A percentile compares a stretch with the other conserved stretches of the same genome.
phyloP scores from a whole-genome alignment of 1,140 invertebrate species.

The Pogonomyrmex californicus region DNA sequence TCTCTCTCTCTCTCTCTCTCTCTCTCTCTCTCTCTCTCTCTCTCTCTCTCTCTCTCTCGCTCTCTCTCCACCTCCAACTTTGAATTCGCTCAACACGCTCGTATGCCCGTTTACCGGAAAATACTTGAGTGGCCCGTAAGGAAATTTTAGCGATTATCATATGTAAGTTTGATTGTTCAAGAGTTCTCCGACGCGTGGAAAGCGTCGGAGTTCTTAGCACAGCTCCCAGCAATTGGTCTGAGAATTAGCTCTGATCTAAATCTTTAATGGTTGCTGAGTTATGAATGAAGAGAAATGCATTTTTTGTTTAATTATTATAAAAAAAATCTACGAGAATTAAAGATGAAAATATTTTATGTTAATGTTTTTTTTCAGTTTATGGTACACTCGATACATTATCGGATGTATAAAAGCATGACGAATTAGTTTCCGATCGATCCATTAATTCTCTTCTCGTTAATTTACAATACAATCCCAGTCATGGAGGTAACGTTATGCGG shows the following conservation, averaged over 20 bases:
- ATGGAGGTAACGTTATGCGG: constrained; percentile 1
- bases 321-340: background rate
- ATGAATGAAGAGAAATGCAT: background rate
- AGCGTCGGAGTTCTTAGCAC: background rate
- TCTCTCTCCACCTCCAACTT: too few species aligned
- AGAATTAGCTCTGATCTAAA: background rate
- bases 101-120: constrained; percentile 48
- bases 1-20: background rate
- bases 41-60: too few species aligned
- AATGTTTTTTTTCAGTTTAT: background rate
- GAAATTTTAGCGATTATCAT: constrained; percentile 46
- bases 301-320: background rate
- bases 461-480: background rate
- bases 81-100: constrained; percentile 43
- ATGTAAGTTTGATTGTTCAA: constrained; percentile 15
- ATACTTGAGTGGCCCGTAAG: constrained; percentile 37
- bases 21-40: too few species aligned
- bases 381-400: background rate
- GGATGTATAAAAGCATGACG: background rate
- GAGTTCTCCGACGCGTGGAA: background rate
- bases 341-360: background rate
- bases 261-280: background rate
- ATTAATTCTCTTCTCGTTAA: constrained; percentile 18
- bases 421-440: background rate
- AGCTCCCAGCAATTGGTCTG: background rate